phyloP scores from a whole-genome alignment of 2,888 invertebrate genomes.

The Habroteleia sp. region DNA sequence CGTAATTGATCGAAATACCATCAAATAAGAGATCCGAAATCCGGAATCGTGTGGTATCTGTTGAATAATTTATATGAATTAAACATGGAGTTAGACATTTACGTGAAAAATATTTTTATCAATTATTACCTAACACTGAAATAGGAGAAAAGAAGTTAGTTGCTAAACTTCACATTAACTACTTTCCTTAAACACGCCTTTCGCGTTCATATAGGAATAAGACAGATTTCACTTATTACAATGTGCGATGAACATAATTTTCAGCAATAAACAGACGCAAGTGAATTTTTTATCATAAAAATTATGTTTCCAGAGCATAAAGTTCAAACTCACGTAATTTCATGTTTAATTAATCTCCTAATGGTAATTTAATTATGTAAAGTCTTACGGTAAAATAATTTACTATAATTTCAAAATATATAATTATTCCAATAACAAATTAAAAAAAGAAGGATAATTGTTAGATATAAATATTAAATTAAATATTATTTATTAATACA shows the following conservation, averaged over 20 bases:
- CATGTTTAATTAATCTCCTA: slow-evolving; percentile 33
- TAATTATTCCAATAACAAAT: slow-evolving; percentile 6
- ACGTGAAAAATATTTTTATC: no score
- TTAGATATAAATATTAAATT: no score
- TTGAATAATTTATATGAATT: no score
- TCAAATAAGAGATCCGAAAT: no score
- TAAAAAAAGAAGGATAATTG: no score
- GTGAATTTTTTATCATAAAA: slow-evolving; percentile 1
- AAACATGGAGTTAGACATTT: neutral
- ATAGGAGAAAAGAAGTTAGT: neutral
- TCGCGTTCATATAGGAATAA: no score
- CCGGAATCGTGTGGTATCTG: no score
- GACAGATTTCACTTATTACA: no score
- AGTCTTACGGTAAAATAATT: slow-evolving; percentile 8
- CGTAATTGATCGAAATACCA: no score
- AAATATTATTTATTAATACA: no score
- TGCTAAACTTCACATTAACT: neutral
- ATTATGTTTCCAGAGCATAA: slow-evolving; percentile 17
- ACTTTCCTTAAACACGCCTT: neutral
- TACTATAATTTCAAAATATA: slow-evolving; percentile 21
- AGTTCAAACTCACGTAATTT: slow-evolving; percentile 8
- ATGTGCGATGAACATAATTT: neutral
- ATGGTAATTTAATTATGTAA: slow-evolving; percentile 15
- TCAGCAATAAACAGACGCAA: neutral
- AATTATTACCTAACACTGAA: no score